These are phyloP conservation scores for Cyclopterus lumpus DNA, from an alignment of 2,797 vertebrate species.

Conservation along the genomic window DNA sequence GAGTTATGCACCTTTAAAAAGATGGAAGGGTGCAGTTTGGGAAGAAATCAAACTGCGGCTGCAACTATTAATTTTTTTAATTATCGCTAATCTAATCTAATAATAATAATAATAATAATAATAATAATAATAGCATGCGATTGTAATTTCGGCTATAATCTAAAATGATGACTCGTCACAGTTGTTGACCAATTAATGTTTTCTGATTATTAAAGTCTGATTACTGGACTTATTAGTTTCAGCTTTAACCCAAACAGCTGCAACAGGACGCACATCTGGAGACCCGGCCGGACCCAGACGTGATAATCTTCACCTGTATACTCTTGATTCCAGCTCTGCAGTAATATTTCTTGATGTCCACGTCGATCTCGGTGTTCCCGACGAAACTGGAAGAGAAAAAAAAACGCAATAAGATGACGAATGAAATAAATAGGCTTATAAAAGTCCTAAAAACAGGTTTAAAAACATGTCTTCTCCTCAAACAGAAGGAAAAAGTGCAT, in stretches of 20 bases:
- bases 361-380: conserved; percentile 94
- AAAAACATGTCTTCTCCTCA: too few relatives aligned
- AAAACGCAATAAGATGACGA: not conserved
- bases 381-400: conserved; percentile 86
- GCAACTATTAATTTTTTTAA: not conserved
- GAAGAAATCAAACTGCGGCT: not conserved
- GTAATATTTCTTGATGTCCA: conserved; percentile 97
- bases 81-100: too few relatives aligned
- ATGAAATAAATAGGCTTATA: not conserved
- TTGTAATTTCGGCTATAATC: too few relatives aligned
- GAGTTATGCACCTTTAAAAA: not conserved
- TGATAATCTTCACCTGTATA: conserved; percentile 94
- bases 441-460: not conserved
- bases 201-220: too few relatives aligned
- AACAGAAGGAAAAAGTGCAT: not conserved
- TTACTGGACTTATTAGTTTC: too few relatives aligned
- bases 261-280: too few relatives aligned
- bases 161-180: too few relatives aligned
- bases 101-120: too few relatives aligned
- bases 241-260: too few relatives aligned
- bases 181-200: too few relatives aligned
- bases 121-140: too few relatives aligned
- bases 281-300: too few relatives aligned
- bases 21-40: not conserved
- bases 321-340: conserved; percentile 98